These are phyloP conservation scores for Limosa lapponica DNA, from an alignment of 2,797 vertebrate genomes.

Conservation along the genomic window DNA sequence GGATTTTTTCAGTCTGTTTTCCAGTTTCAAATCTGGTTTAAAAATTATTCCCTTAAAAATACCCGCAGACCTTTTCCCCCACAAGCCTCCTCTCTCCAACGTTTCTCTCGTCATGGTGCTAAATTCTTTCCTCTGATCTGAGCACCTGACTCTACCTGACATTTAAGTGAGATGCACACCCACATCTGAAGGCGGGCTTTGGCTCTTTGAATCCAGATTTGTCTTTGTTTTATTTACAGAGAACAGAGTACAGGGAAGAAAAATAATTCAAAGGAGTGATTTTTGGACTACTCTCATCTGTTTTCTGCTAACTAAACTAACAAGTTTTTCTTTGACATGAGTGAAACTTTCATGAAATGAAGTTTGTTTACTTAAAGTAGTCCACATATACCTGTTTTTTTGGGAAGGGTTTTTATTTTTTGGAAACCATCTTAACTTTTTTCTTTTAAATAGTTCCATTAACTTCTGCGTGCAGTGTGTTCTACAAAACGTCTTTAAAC, in stretches of 20 bases:
- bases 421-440: neutral
- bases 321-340: neutral
- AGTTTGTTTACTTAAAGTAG: neutral
- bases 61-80: neutral
- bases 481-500: neutral
- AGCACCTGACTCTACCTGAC: conserved; percentile 36
- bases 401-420: neutral
- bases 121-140: neutral
- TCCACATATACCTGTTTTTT: neutral
- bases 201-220: neutral
- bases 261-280: neutral
- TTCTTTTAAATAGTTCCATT: neutral
- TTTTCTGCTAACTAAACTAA: neutral
- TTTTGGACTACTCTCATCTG: neutral
- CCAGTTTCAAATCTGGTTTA: neutral
- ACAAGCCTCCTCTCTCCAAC: neutral
- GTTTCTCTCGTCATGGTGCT: neutral
- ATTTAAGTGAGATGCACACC: neutral
- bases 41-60: neutral
- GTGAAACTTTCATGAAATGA: neutral
- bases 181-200: neutral
- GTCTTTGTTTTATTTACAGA: conserved; percentile 18
- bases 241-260: neutral
- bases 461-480: neutral
- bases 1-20: neutral